Evolutionary conservation across 2,888 invertebrate species (phyloP).

Genomic region (Unio delphinus): DNA sequence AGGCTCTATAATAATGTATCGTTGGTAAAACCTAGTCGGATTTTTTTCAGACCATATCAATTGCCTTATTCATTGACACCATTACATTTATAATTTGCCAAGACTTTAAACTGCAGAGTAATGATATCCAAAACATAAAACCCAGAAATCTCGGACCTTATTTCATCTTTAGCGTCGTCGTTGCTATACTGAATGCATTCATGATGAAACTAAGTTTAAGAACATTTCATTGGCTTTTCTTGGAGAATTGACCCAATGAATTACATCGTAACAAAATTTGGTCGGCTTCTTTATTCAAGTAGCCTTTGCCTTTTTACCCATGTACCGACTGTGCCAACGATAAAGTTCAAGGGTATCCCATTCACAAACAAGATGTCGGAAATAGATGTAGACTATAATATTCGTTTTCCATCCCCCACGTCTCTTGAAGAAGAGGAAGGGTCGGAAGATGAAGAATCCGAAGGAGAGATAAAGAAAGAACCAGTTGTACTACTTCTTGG

Average conservation of each 20-base stretch:
- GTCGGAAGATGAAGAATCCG: slow-evolving; percentile 20
- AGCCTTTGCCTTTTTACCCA: too few species aligned
- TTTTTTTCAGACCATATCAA: background rate
- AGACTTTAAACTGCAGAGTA: too few species aligned
- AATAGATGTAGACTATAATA: slow-evolving; percentile 60
- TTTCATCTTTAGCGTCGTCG: too few species aligned
- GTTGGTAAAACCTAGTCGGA: too few species aligned
- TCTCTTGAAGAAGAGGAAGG: slow-evolving; percentile 18
- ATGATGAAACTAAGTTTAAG: background rate
- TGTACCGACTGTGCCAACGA: too few species aligned
- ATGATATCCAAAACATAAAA: too few species aligned
- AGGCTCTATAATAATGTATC: too few species aligned
- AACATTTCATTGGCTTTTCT: slow-evolving; percentile 13
- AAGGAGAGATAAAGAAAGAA: slow-evolving; percentile 31
- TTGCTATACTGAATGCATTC: too few species aligned
- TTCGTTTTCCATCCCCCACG: slow-evolving; percentile 55
- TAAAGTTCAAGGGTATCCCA: too few species aligned
- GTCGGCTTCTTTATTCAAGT: too few species aligned
- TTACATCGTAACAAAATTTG: slow-evolving; percentile 3
- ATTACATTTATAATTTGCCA: too few species aligned
- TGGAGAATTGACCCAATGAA: slow-evolving; percentile 18
- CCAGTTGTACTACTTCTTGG: slow-evolving; percentile 83
- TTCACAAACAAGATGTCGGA: slow-evolving; percentile 37
- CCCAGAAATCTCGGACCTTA: background rate
- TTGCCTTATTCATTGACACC: too few species aligned